Evolutionary conservation across 1,140 invertebrate species (phyloP).

Genomic region (Samia ricini): DNA sequence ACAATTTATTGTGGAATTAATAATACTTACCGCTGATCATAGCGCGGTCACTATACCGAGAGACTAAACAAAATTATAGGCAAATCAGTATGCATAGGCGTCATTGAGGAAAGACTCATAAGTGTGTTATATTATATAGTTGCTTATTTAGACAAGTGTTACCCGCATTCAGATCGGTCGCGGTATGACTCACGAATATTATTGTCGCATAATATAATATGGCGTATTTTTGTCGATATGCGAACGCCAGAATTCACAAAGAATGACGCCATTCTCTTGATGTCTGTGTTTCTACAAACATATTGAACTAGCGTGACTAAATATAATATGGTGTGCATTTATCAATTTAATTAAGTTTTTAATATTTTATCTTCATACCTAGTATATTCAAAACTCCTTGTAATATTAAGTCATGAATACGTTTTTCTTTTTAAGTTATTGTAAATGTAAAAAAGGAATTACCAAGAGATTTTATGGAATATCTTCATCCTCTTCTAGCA

Average conservation of each 20-base stretch:
- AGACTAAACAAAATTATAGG: neutral
- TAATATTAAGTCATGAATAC: too few relatives aligned
- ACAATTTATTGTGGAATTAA: too few relatives aligned
- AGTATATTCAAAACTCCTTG: neutral
- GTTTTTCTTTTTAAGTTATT: too few relatives aligned
- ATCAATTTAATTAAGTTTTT: neutral
- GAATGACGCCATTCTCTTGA: slow-evolving; percentile 60
- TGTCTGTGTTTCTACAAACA: slow-evolving; percentile 30
- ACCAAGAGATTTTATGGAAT: too few relatives aligned
- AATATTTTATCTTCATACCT: neutral
- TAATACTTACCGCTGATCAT: too few relatives aligned
- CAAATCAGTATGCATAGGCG: slow-evolving; percentile 30
- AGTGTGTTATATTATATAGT: slow-evolving; percentile 60
- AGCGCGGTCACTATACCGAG: neutral
- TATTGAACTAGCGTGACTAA: neutral
- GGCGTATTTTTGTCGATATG: slow-evolving; percentile 57
- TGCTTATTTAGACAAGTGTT: slow-evolving; percentile 75
- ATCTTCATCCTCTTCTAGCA: too few relatives aligned
- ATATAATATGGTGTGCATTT: neutral
- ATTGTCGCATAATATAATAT: slow-evolving; percentile 62
- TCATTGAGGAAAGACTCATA: slow-evolving; percentile 47
- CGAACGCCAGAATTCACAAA: slow-evolving; percentile 49
- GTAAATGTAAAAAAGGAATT: too few relatives aligned
- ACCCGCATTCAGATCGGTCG: slow-evolving; percentile 28
- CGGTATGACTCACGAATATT: slow-evolving; percentile 66